Conservation (phyloP, 2,888 invertebrate genomes). For the Scrobipalpa atriplicella region DNA sequence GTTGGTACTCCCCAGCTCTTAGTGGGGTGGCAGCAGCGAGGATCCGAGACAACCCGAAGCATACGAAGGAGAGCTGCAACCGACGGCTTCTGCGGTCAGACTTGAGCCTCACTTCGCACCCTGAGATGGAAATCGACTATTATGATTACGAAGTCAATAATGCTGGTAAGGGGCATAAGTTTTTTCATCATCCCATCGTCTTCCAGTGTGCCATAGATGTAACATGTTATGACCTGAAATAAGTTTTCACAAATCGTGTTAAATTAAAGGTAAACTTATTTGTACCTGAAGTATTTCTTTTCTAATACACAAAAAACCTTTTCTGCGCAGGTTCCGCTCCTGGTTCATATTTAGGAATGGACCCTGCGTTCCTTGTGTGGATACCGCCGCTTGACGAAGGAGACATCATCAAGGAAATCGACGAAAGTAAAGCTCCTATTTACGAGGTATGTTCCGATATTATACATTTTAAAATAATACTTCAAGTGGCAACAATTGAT, state of each 20-base stretch:
- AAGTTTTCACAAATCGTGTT: too few species aligned
- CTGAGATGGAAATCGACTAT: conserved; percentile 93
- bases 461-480: not conserved
- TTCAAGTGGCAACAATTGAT: not conserved
- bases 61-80: conserved; percentile 90
- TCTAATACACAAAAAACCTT: not conserved
- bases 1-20: conserved; percentile 87
- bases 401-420: conserved; percentile 84
- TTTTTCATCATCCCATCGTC: not conserved
- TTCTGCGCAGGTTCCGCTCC: conserved; percentile 87
- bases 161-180: conserved; percentile 60
- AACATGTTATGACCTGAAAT: too few species aligned
- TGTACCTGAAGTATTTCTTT: not conserved
- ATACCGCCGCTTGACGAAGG: conserved; percentile 91
- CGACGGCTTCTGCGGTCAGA: conserved; percentile 87
- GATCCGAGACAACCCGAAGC: conserved; percentile 87
- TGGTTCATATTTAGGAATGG: conserved; percentile 94
- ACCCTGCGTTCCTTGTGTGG: conserved; percentile 94
- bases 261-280: too few species aligned
- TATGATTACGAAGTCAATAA: conserved; percentile 95
- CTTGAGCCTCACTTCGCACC: conserved; percentile 89
- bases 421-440: conserved; percentile 72
- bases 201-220: too few species aligned
- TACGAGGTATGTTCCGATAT: conserved; percentile 42
- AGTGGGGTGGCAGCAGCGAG: conserved; percentile 86